A percentile compares a stretch with the other conserved stretches of the same genome.
Evolutionary conservation across 1,140 invertebrate species (phyloP).

Genomic region (Drosophila cardini): DNA sequence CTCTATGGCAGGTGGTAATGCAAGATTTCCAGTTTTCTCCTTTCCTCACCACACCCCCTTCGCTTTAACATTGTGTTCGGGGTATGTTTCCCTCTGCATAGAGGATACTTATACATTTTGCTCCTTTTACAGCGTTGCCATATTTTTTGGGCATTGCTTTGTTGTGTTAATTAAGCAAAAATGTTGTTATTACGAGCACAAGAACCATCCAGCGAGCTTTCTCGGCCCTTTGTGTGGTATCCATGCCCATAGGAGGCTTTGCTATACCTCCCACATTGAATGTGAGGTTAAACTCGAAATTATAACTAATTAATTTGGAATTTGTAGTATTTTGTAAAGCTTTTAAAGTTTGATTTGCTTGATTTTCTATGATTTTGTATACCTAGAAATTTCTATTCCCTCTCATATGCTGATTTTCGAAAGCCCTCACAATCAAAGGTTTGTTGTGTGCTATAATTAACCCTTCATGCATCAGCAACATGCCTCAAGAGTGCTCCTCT

Average conservation of each 20-base stretch:
- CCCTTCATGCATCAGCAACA: slow-evolving; percentile 71
- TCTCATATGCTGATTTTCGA: neutral
- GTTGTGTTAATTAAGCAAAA: slow-evolving; percentile 79
- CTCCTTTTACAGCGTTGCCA: slow-evolving; percentile 40
- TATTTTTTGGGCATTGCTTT: slow-evolving; percentile 69
- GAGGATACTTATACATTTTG: slow-evolving; percentile 40
- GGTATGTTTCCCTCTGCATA: slow-evolving; percentile 34
- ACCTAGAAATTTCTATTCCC: neutral
- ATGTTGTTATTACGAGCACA: slow-evolving; percentile 56
- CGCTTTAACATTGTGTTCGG: slow-evolving; percentile 23
- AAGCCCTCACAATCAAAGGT: slow-evolving; percentile 43
- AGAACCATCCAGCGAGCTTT: slow-evolving; percentile 11
- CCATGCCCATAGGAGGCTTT: neutral
- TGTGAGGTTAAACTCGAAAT: too few species aligned
- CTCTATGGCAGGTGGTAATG: slow-evolving; percentile 40
- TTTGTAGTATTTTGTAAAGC: too few species aligned
- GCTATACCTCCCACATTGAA: neutral
- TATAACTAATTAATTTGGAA: too few species aligned
- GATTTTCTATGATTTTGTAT: too few species aligned
- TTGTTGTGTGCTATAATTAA: slow-evolving; percentile 68
- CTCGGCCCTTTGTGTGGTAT: neutral
- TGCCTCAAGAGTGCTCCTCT: slow-evolving; percentile 55
- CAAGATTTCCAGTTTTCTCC: slow-evolving; percentile 41
- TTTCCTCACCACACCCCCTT: too few species aligned
- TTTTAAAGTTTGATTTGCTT: too few species aligned